Conservation (phyloP, 1,140 invertebrate genomes). For the Anastrepha obliqua region DNA sequence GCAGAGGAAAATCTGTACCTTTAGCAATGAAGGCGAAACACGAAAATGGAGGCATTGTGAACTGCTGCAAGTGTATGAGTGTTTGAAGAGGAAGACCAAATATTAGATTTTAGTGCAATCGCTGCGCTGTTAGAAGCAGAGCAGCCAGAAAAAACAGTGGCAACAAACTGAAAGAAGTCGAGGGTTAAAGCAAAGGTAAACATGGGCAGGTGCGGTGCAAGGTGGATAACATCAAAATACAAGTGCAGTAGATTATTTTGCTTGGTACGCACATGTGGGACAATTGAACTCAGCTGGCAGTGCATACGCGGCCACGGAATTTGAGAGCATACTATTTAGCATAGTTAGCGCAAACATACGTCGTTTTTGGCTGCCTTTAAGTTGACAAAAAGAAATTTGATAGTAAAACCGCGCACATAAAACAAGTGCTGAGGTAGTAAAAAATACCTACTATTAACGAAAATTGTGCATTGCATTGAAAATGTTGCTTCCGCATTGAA, state of each 20-base stretch:
- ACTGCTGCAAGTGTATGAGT: neutral
- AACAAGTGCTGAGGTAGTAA: conserved; percentile 32
- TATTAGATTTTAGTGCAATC: conserved; percentile 17
- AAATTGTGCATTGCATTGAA: conserved; percentile 29
- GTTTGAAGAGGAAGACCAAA: neutral
- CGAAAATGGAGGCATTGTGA: too few relatives aligned
- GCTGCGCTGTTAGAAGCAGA: neutral
- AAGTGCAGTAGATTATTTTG: neutral
- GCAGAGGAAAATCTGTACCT: too few relatives aligned
- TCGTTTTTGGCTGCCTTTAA: neutral
- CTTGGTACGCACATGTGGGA: neutral
- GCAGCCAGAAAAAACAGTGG: neutral
- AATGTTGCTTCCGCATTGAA: conserved; percentile 27
- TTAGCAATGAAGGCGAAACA: too few relatives aligned
- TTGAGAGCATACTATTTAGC: neutral
- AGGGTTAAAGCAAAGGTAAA: neutral
- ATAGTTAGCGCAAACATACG: neutral
- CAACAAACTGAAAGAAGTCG: neutral
- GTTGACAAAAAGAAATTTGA: conserved; percentile 1
- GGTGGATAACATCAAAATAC: neutral
- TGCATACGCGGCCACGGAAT: neutral
- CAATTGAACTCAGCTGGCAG: neutral
- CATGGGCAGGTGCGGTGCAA: neutral
- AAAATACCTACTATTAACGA: neutral
- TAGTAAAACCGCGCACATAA: conserved; percentile 29